Base-by-base conservation (phyloP, 2,113 vertebrate species). In the Otocyon megalotis region DNA sequence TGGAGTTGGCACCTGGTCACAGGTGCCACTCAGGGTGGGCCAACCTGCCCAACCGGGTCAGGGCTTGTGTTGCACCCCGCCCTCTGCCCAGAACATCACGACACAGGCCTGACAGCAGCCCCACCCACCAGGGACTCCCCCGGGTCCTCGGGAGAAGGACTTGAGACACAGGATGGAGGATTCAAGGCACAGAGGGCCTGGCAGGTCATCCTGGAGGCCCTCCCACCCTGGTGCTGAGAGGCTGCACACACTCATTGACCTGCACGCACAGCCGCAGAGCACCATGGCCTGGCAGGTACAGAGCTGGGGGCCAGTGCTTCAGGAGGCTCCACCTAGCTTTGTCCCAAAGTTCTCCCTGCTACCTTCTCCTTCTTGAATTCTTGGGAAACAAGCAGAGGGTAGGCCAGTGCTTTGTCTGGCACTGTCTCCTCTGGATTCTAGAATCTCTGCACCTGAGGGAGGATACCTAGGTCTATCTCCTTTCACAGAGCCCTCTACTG, bases 1-100 rank as follows among this genome's bases (percentile, higher is more conserved):
- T 98, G 98, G 96, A 88, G 97, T 37, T 97, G 97, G 95, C 95
- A 95, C 97, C 97, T 97, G 96, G 98, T 97, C 97, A 98, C 97
- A 97, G 98, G 97, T 98, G 97, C 97, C 97, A 98, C 97, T 95
- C 74, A 54, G 97, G 98, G 98, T 97, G 97, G 97, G 97, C 97
- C 97, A 98, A 98, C 98, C 97, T 98, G 98, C 97, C 98, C 98
- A 97, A 96, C 98, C 98, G 97, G 98, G 97, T 98, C 97, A 97
- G 98, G 97, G 96, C 97, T 96, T 97, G 98, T 43, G 88, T 84
- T 16, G 84, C 95, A 97, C 98, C 96, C 92, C 94, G 74, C 97
- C 97, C 96, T 96, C 93, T 3, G 58, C 96, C 94, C 84, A 88
- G 96, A 96, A 97, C 97, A 96, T 90, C 98, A 88, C 43, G 77